Evolutionary conservation across 2,797 vertebrate genomes (phyloP), one percentile per base, ranked within the genome.

Genomic region (Anguilla obscura): DNA sequence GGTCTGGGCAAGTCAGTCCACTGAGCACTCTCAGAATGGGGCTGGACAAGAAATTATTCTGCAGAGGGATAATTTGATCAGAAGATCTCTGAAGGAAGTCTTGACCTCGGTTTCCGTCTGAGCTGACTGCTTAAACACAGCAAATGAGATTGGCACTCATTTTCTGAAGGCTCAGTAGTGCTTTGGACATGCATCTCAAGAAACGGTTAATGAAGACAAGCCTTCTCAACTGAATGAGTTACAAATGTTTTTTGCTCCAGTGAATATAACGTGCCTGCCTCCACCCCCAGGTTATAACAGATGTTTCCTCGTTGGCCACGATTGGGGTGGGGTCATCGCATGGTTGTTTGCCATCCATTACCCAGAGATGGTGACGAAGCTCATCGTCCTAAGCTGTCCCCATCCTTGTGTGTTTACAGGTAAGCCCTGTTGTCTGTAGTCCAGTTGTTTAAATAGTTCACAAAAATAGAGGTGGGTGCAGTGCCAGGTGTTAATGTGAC

Each of bases 321-420:
- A 99, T 95, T 99, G 98, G 98, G 99, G 99, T 8, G 99, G 99
- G 90, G 97, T 97, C 93, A 95, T 99, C 1, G 98, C 99, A 16
- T 99, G 99, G 99, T 95, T 99, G 83, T 97, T 98, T 88, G 97
- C 99, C 85, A 97, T 99, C 90, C 97, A 98, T 92, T 99, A 98
- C 92, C 99, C 99, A 1, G 99, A 99, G 95, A 98, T 98, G 98
- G 97, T 99, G 92, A 97, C 96, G 7, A 99, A 98, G 90, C 97
- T 99, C 90, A 97, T 99, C 82, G 97, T 99, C 90, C 94, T 99
- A 58, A 99, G 99, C 94, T 99, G 98, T 91, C 98, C 99, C 88
- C 99, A 99, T 92, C 99, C 99, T 18, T 97, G 97, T 85, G 97
- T 98, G 88, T 98, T 98, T 90, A 96, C 97, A 95, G 98, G 98